Percentiles rank a stretch among this genome's conserved stretches.
Conservation (phyloP, 2,113 vertebrate species). For the Heterotis niloticus region DNA sequence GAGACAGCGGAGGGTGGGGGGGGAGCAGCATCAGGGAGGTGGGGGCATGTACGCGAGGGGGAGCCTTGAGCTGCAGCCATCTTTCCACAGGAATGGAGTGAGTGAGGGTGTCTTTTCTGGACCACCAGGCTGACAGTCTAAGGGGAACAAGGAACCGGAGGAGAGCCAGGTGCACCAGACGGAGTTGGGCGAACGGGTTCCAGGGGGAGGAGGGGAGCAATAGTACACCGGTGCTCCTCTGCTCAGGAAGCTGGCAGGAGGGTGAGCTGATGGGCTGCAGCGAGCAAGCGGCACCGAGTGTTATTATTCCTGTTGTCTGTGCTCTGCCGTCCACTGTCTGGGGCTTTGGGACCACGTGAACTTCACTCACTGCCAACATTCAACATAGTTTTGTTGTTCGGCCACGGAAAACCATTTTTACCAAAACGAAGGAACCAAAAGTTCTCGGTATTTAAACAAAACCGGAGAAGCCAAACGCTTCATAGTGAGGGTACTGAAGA, state of each 20-base stretch:
- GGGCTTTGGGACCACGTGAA: not conserved
- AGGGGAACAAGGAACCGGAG: not conserved
- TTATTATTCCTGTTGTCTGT: not conserved
- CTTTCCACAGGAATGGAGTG: not conserved
- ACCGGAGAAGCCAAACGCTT: too few species aligned
- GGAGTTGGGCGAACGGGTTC: conserved; percentile 1
- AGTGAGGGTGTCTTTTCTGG: not conserved
- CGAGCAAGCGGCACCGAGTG: not conserved
- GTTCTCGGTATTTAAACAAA: too few species aligned
- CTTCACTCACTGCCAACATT: not conserved
- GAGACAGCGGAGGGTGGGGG: not conserved
- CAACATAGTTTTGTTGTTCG: not conserved
- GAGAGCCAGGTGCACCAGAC: not conserved
- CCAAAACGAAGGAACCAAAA: too few species aligned
- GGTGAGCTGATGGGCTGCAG: not conserved
- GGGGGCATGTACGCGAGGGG: not conserved
- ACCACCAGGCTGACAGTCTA: not conserved
- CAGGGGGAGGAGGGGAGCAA: not conserved
- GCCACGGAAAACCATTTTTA: too few species aligned
- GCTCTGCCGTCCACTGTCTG: not conserved
- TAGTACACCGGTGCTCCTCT: too few species aligned
- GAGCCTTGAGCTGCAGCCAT: not conserved
- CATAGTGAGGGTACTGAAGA: too few species aligned
- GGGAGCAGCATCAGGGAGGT: not conserved
- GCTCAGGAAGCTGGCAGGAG: not conserved